Conservation (phyloP, 2,113 vertebrate genomes). For the Eubucco bourcierii region DNA sequence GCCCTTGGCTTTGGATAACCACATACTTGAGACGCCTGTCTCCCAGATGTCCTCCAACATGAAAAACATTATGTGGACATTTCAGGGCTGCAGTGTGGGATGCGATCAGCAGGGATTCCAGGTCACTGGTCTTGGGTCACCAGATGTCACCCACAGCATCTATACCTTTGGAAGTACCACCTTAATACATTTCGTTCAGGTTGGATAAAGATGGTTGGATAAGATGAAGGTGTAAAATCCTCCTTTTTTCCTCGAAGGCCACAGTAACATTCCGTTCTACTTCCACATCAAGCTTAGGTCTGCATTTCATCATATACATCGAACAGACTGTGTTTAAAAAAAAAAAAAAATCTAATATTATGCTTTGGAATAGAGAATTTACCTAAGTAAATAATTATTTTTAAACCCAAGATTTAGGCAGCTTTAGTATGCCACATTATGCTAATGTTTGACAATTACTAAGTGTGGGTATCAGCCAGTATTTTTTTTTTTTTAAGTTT, state of each 20-base stretch:
- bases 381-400: constrained; percentile 85
- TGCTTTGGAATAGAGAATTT: constrained; percentile 75
- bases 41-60: constrained; percentile 4
- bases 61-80: not conserved
- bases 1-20: not conserved
- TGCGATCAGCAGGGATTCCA: not conserved
- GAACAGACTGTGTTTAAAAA: constrained; percentile 27
- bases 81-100: not conserved
- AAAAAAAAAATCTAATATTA: constrained; percentile 59
- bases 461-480: constrained; percentile 80
- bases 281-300: constrained; percentile 51
- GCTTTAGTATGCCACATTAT: constrained; percentile 78
- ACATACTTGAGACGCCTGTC: not conserved
- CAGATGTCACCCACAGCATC: not conserved
- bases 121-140: constrained; percentile 34
- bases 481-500: constrained; percentile 80
- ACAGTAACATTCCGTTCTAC: constrained; percentile 9
- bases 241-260: constrained; percentile 2
- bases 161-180: not conserved
- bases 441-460: constrained; percentile 84
- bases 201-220: not conserved
- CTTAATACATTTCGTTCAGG: not conserved
- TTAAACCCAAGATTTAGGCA: constrained; percentile 80
- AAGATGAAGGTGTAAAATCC: constrained; percentile 22
- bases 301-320: constrained; percentile 47